Evolutionary conservation across 2,113 vertebrate species (phyloP).

Genomic region (Scortum barcoo): DNA sequence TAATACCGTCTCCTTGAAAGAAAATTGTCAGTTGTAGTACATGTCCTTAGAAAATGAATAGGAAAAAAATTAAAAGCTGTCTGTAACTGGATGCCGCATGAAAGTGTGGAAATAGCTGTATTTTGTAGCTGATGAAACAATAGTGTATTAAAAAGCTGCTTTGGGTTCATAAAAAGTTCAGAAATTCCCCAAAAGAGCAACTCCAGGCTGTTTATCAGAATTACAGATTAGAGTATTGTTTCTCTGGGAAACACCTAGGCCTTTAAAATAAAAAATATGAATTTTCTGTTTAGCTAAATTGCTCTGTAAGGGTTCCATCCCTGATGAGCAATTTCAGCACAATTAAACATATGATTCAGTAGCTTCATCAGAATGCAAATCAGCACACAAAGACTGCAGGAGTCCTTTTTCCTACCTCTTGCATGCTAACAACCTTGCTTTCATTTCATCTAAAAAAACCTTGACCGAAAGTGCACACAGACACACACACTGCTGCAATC

Average conservation of each 20-base stretch:
- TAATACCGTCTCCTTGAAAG: conserved; percentile 48
- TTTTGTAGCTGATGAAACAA: conserved; percentile 18
- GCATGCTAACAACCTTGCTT: conserved; percentile 9
- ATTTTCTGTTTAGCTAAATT: conserved; percentile 23
- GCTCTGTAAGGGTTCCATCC: conserved; percentile 36
- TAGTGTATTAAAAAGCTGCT: conserved; percentile 30
- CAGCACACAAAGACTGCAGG: conserved; percentile 26
- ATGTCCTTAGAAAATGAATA: conserved; percentile 29
- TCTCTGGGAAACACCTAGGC: conserved; percentile 25
- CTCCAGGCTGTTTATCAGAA: conserved; percentile 48
- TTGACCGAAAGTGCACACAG: conserved; percentile 30
- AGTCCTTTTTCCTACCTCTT: conserved; percentile 5
- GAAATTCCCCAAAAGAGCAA: conserved; percentile 7
- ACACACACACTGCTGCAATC: neutral
- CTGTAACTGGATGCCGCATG: conserved; percentile 13
- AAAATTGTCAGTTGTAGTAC: conserved; percentile 22
- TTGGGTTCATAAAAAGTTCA: conserved; percentile 24
- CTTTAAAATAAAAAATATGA: conserved; percentile 25
- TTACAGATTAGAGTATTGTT: conserved; percentile 36
- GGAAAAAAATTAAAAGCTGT: conserved; percentile 4
- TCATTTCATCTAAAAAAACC: conserved; percentile 35
- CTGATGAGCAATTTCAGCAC: conserved; percentile 35
- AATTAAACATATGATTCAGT: conserved; percentile 49
- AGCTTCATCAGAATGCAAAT: conserved; percentile 28
- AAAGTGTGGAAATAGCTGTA: conserved; percentile 8